Percentiles rank a stretch among this genome's conserved stretches.
Evolutionary conservation across 2,888 invertebrate species (phyloP).

Genomic region (Bruchidius siliquastri): DNA sequence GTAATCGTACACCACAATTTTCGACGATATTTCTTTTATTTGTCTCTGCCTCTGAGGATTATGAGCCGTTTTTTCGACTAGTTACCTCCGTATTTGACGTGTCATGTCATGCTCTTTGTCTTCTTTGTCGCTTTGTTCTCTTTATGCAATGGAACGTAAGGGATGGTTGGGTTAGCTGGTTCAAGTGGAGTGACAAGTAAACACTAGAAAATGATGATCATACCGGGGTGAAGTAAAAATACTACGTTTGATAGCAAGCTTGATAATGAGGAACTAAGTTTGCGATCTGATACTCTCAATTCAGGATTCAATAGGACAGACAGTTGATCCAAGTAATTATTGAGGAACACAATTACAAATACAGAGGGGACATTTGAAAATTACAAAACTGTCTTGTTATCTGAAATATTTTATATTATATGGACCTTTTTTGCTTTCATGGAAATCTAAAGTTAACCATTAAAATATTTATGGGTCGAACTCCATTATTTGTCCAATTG

Average conservation of each 20-base stretch:
- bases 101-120: slow-evolving; percentile 18
- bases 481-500: no score
- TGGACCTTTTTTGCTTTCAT: no score
- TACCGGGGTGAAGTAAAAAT: neutral
- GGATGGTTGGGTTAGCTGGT: neutral
- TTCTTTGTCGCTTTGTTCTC: neutral
- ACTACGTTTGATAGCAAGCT: neutral
- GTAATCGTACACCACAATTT: slow-evolving; percentile 36
- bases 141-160: neutral
- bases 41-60: slow-evolving; percentile 15
- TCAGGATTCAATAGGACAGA: no score
- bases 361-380: no score
- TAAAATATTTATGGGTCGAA: no score
- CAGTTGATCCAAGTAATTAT: no score
- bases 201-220: neutral
- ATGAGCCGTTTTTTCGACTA: slow-evolving; percentile 12
- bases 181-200: neutral
- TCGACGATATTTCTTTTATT: slow-evolving; percentile 33
- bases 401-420: no score
- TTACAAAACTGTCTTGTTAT: no score
- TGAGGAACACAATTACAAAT: no score
- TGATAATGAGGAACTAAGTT: no score
- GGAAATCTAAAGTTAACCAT: no score
- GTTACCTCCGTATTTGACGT: slow-evolving; percentile 26
- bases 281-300: no score